These are phyloP conservation scores for Ceryle rudis DNA, from an alignment of 2,797 vertebrate species.

Conservation along the genomic window DNA sequence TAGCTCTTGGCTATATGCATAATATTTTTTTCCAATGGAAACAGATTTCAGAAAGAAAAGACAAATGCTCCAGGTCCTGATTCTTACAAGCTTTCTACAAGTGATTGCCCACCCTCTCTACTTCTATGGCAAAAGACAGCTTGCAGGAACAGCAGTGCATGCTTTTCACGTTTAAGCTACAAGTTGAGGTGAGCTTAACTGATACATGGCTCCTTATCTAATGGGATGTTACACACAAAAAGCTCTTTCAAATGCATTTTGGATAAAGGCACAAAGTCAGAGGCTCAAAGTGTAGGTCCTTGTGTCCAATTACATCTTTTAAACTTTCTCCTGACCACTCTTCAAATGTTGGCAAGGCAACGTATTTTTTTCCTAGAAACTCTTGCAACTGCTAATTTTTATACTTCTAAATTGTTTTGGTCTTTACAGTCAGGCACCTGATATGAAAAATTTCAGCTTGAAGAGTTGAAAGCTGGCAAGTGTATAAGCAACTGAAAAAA, in stretches of 20 bases:
- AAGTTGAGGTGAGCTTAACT: background rate
- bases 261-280: background rate
- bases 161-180: background rate
- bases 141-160: background rate
- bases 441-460: background rate
- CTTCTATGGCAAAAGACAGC: background rate
- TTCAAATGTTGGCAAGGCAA: background rate
- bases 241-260: background rate
- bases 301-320: background rate
- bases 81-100: background rate
- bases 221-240: background rate
- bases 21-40: background rate
- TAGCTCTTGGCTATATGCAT: background rate
- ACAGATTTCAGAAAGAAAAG: background rate
- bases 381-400: background rate
- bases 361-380: background rate
- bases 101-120: rapidly evolving
- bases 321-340: background rate
- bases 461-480: background rate
- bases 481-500: background rate
- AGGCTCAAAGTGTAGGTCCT: background rate
- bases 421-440: background rate
- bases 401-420: background rate
- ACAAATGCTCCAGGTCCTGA: background rate
- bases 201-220: background rate